Conservation (phyloP, 2,113 vertebrate genomes). For the Oncorhynchus nerka region DNA sequence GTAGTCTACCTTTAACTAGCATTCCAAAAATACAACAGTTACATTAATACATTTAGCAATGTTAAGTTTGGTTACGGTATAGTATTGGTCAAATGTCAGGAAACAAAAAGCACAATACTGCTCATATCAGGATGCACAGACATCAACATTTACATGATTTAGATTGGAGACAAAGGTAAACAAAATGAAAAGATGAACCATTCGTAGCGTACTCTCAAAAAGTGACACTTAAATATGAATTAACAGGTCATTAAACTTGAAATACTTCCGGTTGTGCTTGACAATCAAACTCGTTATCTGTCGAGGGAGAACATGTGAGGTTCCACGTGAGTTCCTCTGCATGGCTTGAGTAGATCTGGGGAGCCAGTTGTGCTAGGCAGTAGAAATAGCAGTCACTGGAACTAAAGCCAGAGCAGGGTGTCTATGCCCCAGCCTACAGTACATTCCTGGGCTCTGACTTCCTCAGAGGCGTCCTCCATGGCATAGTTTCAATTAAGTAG, state of each 20-base stretch:
- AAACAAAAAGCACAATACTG: slow-evolving; percentile 29
- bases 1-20: background rate
- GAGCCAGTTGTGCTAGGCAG: no score
- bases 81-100: slow-evolving; percentile 17
- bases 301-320: background rate
- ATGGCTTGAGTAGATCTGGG: no score
- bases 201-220: no score
- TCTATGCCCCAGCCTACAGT: no score
- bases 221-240: no score
- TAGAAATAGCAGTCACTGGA: no score
- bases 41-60: slow-evolving; percentile 2
- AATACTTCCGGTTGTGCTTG: background rate
- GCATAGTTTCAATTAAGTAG: no score
- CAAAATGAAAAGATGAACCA: background rate
- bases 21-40: slow-evolving; percentile 30
- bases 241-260: background rate
- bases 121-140: slow-evolving; percentile 4
- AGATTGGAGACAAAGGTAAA: background rate
- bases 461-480: no score
- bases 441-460: no score
- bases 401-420: no score
- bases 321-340: slow-evolving; percentile 20
- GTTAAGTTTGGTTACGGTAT: slow-evolving; percentile 8
- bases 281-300: background rate
- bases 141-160: background rate